These are phyloP conservation scores for Zaprionus ornatus DNA, from an alignment of 1,140 invertebrate genomes.

Conservation along the genomic window DNA sequence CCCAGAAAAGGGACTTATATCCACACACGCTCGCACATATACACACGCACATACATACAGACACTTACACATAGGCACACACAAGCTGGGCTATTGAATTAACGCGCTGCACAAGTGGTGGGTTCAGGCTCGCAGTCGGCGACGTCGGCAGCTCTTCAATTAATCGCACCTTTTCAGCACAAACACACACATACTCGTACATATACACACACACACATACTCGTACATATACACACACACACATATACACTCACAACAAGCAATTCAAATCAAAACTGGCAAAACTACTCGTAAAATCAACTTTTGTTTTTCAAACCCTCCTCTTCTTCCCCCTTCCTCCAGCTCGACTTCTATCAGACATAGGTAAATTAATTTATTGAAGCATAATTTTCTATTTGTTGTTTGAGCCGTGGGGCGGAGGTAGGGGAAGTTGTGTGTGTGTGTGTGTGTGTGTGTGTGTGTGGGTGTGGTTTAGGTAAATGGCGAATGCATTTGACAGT, in stretches of 20 bases:
- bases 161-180: conserved; percentile 79
- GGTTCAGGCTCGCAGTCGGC: background rate
- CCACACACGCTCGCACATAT: background rate
- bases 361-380: conserved; percentile 75
- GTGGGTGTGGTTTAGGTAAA: conserved; percentile 45
- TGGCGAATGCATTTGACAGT: conserved; percentile 78
- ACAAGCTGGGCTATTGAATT: conserved; percentile 38
- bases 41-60: background rate
- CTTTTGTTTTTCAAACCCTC: conserved; percentile 40
- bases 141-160: conserved; percentile 60
- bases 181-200: conserved; percentile 18
- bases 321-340: background rate
- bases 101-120: conserved; percentile 32
- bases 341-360: background rate
- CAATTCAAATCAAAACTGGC: conserved; percentile 57
- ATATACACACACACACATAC: conserved; percentile 1
- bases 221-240: background rate
- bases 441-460: conserved; percentile 3
- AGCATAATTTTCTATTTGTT: conserved; percentile 77
- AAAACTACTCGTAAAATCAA: conserved; percentile 63
- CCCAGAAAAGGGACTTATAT: conserved; percentile 34
- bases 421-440: background rate
- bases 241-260: background rate
- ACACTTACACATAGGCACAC: background rate
- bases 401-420: conserved; percentile 16